phyloP scores from a whole-genome alignment of 2,113 vertebrate species.

The Arizona elegans region DNA sequence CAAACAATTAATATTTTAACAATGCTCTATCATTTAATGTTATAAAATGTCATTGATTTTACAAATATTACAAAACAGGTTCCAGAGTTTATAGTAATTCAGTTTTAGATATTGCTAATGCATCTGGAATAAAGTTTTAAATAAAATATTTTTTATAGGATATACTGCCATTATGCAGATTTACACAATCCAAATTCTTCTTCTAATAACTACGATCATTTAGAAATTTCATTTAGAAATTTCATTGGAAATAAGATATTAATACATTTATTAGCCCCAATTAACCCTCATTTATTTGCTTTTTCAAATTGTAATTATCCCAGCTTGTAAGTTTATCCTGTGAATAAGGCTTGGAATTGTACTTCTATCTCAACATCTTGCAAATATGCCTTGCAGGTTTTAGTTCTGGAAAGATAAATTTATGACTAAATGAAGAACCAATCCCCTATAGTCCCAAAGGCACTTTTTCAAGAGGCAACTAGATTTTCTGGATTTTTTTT shows the following conservation, averaged over 20 bases:
- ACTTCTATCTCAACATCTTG: neutral
- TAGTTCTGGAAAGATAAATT: neutral
- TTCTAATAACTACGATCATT: neutral
- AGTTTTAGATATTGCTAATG: neutral
- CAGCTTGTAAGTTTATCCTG: neutral
- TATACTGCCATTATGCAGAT: neutral
- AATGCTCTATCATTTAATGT: neutral
- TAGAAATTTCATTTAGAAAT: neutral
- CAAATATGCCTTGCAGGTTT: neutral
- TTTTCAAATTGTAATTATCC: neutral
- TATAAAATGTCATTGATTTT: neutral
- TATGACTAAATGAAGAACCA: neutral
- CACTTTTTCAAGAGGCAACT: too few species aligned
- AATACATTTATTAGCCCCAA: neutral
- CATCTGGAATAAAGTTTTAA: neutral
- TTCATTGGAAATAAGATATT: neutral
- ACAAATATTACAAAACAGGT: neutral
- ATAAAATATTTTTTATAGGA: neutral
- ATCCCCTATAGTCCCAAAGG: too few species aligned
- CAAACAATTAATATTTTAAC: neutral
- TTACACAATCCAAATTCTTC: neutral
- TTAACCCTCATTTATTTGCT: neutral
- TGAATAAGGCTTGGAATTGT: neutral
- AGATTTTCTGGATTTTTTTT: too few species aligned
- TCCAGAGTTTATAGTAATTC: neutral